Evolutionary conservation across 2,797 vertebrate species (phyloP), one percentile per base, ranked within the genome.

Genomic region (Periparus ater): DNA sequence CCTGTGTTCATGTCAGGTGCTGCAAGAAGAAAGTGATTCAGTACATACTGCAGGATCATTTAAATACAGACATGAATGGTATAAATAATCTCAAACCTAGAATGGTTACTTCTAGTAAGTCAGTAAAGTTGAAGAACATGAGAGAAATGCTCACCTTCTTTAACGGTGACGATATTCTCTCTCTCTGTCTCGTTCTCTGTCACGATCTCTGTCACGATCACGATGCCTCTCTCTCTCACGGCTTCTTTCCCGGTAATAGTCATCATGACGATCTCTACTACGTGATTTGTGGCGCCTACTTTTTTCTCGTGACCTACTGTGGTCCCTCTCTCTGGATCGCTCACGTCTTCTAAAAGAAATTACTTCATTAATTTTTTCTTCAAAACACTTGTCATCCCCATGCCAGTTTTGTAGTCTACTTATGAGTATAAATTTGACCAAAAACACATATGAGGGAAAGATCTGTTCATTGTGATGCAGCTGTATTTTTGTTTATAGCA

Each of bases 261-360:
- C 99, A 91, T 99, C 99, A 2, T 99, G 99, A 9, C 99, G 98
- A 94, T 99, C 99, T n/a, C 99, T 98, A 91, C 99, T 99, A 81
- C 99, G 99, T 11, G 99, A 99, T 96, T 99, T 99, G 98, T 99
- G 99, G 12, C 99, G 98, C 4, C 99, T 97, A 94, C 99, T 99
- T 97, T 99, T 99, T 97, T 99, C 99, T 97, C 99, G 98, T 92
- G 99, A 99, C 92, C 99, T 99, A 96, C 99, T 99, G 97, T 99
- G 99, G 98, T 99, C 99, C 85, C 99, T 98, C 97, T 99, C 99
- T 97, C 99, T 98, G 89, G 99, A 99, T 91, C 99, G 98, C 97
- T 99, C 99, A 98, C 99, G 98, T 98, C 99, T 99, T 98, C 98
- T 98, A 98, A 98, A 98, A 98, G 96, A 98, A 98, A 98, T 98